Percentiles rank a stretch among this genome's conserved stretches.
These are phyloP conservation scores for Tokudaia muenninki DNA, from an alignment of 2,797 vertebrate genomes.

Conservation along the genomic window DNA sequence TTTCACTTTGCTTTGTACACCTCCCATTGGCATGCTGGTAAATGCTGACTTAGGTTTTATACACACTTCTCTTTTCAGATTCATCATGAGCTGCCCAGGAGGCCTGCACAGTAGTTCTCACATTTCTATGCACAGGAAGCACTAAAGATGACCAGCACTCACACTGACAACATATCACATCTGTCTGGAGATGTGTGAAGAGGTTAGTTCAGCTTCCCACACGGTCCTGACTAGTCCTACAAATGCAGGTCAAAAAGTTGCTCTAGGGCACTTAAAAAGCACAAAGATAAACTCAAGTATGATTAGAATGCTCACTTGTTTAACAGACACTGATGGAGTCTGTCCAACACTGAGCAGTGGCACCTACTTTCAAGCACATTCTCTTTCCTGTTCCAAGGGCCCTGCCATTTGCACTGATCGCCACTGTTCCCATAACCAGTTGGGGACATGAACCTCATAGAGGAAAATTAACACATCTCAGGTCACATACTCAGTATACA, in stretches of 20 bases:
- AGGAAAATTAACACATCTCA: background rate
- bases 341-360: fast-evolving
- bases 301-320: background rate
- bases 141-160: too few relatives aligned
- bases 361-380: too few relatives aligned
- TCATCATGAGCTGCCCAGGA: fast-evolving
- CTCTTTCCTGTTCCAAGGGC: background rate
- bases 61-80: background rate
- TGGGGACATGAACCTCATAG: background rate
- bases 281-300: background rate
- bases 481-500: fast-evolving
- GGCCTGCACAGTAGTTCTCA: background rate
- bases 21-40: background rate
- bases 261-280: background rate
- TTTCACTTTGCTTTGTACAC: background rate
- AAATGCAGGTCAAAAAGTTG: background rate
- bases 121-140: background rate
- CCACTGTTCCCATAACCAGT: background rate
- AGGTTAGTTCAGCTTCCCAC: background rate
- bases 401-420: fast-evolving
- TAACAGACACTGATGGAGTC: background rate
- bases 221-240: background rate
- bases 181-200: background rate
- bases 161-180: background rate
- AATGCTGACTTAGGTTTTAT: background rate